Percentiles rank a stretch among this genome's conserved stretches.
phyloP scores from a whole-genome alignment of 2,797 vertebrate species.

The Pipistrellus nathusii region DNA sequence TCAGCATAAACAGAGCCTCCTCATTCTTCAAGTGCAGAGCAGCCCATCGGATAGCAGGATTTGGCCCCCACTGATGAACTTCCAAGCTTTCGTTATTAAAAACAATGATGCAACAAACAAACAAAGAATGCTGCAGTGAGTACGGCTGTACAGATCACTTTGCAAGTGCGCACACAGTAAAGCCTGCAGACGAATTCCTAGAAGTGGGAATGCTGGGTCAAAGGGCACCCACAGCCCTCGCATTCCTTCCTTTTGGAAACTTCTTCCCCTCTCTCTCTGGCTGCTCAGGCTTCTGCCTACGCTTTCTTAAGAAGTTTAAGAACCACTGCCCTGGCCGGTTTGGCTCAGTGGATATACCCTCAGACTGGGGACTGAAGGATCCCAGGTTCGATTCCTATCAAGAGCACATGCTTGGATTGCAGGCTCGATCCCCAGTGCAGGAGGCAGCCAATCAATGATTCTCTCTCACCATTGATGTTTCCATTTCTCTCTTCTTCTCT shows the following conservation, averaged over 20 bases:
- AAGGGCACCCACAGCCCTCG: neutral
- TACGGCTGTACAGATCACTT: neutral
- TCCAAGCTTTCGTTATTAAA: conserved; percentile 29
- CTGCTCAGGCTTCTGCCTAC: neutral
- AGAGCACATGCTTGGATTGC: too few relatives aligned
- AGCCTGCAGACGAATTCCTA: neutral
- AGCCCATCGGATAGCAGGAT: neutral
- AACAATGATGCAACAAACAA: neutral
- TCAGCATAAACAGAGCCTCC: neutral
- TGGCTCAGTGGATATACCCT: too few relatives aligned
- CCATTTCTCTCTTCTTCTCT: too few relatives aligned
- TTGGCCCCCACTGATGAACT: neutral
- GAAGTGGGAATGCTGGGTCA: neutral
- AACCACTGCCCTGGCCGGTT: too few relatives aligned
- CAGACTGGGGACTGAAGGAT: too few relatives aligned
- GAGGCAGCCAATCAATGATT: too few relatives aligned
- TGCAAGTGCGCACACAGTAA: neutral
- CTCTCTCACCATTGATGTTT: too few relatives aligned
- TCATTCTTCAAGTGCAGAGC: neutral
- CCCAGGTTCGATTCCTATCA: too few relatives aligned
- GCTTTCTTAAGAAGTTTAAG: neutral
- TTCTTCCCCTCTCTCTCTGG: neutral
- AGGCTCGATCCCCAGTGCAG: too few relatives aligned
- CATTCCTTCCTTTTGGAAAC: neutral
- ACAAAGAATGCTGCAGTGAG: neutral